Percentiles rank a stretch among this genome's conserved stretches.
Conservation (phyloP, 37 sponge, comb jelly and placozoan species). For the Cladorhizidae sp. region DNA sequence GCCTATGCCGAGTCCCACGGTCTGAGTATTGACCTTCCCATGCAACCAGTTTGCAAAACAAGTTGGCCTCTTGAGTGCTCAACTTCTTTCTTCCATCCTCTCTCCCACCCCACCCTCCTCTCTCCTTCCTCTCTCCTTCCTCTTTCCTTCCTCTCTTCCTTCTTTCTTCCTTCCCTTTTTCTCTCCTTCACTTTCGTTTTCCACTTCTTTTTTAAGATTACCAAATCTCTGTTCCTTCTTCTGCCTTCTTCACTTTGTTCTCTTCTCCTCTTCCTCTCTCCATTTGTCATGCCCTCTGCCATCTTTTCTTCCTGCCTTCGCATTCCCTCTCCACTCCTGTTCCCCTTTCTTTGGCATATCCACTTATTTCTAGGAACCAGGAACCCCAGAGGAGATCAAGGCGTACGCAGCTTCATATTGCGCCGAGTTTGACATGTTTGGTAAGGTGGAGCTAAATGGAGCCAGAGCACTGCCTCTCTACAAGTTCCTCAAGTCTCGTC, state of each 20-base stretch:
- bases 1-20: constrained; percentile 49
- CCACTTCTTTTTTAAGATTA: too few relatives aligned
- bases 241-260: not conserved
- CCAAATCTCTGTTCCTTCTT: too few relatives aligned
- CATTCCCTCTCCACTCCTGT: not conserved
- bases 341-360: not conserved
- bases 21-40: constrained; percentile 90
- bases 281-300: too few relatives aligned
- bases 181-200: too few relatives aligned
- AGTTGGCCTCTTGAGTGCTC: constrained; percentile 26
- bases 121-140: too few relatives aligned
- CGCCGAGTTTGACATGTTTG: constrained; percentile 90
- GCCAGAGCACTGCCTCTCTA: constrained; percentile 79
- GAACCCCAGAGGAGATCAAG: constrained; percentile 81
- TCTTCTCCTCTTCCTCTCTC: not conserved
- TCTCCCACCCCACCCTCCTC: too few relatives aligned
- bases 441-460: constrained; percentile 88
- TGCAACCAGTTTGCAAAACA: constrained; percentile 95
- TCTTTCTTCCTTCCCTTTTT: too few relatives aligned
- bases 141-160: too few relatives aligned
- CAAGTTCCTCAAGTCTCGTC: constrained; percentile 72
- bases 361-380: constrained; percentile 74
- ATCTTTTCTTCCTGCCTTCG: too few relatives aligned
- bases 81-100: too few relatives aligned
- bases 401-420: constrained; percentile 68